These are phyloP conservation scores for Drosophila acutilabella DNA, from an alignment of 2,888 invertebrate species.

Conservation along the genomic window DNA sequence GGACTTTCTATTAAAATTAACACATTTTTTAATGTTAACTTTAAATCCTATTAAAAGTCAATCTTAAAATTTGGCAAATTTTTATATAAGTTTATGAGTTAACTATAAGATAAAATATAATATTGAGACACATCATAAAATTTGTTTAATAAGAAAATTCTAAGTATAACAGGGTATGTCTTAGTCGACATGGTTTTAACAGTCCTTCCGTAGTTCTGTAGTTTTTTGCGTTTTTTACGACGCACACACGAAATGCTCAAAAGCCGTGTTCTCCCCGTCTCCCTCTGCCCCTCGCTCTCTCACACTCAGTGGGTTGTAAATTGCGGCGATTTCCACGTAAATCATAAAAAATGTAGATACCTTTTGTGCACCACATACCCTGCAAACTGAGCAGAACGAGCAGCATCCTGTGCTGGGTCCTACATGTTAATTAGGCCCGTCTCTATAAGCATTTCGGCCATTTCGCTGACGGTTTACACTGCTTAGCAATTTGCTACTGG, in stretches of 20 bases:
- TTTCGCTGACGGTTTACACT: background rate
- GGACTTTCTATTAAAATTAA: background rate
- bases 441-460: conserved; percentile 9
- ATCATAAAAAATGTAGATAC: conserved; percentile 74
- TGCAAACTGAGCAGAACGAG: conserved; percentile 5
- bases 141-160: too few species aligned
- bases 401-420: conserved; percentile 45
- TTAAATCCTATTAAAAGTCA: too few species aligned
- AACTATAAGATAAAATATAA: too few species aligned
- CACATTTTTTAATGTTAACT: too few species aligned
- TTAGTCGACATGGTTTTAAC: background rate
- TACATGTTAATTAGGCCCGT: conserved; percentile 77
- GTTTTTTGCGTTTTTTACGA: conserved; percentile 72
- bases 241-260: conserved; percentile 20
- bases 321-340: conserved; percentile 75
- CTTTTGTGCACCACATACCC: conserved; percentile 42
- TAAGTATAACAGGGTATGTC: conserved; percentile 8
- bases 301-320: conserved; percentile 42
- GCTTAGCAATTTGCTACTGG: conserved; percentile 69
- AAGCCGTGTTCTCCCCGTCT: conserved; percentile 1
- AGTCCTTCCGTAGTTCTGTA: background rate
- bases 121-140: too few species aligned
- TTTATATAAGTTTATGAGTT: too few species aligned
- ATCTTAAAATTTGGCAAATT: too few species aligned
- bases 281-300: background rate